Evolutionary conservation across 2,113 vertebrate species (phyloP), one percentile per base, ranked within the genome.

Genomic region (Eolophus roseicapilla): DNA sequence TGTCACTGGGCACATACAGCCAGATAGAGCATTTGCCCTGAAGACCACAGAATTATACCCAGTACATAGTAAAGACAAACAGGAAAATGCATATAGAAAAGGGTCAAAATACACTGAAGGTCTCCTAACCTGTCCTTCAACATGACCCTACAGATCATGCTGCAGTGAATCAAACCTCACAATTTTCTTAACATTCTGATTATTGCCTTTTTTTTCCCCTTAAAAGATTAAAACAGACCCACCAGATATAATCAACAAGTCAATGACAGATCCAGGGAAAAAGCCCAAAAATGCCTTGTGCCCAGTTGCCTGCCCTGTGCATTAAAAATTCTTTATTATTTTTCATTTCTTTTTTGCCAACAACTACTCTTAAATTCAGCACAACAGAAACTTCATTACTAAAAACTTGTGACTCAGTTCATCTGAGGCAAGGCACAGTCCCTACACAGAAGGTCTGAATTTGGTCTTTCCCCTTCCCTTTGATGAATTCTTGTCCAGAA

Each of bases 261-360:
- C 80, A 81, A 10, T 84, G 88, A 83, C 47, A 84, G 39, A 68
- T 77, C 35, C 88, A 86, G 73, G 93, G 76, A 93, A 88, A 94
- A 67, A 92, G 82, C 85, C 82, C 76, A 94, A 88, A 93, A 92
- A 81, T 67, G 59, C 13, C 63, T 86, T n/a, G 21, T 88, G 60
- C 33, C 76, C 79, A 78, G 33, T 71, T 93, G 67, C 64, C 18
- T 90, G 64, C 55, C 55, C 59, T 50, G 14, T 85, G 52, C 70
- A 77, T 85, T 92, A 90, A 85, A 82, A 88, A 75, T n/a, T 77
- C 29, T 33, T 74, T 83, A 49, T 68, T 88, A 23, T 75, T 92
- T 90, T 92, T 81, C 0, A 57, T 71, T 77, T 65, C 4, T 88
- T 91, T 82, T 68, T 71, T 37, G 59, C 84, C 43, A 93, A 94